Conservation (phyloP, 2,113 vertebrate genomes). For the Onychorhynchus coronatus region DNA sequence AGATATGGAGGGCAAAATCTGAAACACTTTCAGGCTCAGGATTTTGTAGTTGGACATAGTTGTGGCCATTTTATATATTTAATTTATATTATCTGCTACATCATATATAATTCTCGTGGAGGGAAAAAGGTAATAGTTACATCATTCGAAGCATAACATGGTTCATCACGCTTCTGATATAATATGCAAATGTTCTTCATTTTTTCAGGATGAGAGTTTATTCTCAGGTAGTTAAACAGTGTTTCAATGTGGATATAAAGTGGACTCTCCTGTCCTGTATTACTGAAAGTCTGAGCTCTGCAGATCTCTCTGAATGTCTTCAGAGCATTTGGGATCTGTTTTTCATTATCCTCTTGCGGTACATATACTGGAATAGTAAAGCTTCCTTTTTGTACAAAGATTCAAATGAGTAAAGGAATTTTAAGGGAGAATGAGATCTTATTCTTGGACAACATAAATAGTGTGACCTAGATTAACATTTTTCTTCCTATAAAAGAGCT, state of each 20-base stretch:
- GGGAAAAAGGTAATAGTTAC: not conserved
- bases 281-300: not conserved
- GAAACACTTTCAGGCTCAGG: not conserved
- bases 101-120: not conserved
- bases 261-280: not conserved
- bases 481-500: not conserved
- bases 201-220: not conserved
- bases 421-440: not conserved
- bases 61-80: not conserved
- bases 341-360: not conserved
- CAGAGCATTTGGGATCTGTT: not conserved
- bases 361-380: not conserved
- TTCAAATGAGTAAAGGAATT: not conserved
- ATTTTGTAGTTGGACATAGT: not conserved
- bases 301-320: not conserved
- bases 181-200: not conserved
- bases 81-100: not conserved
- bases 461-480: not conserved
- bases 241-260: not conserved
- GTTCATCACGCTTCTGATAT: not conserved
- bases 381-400: not conserved
- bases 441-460: not conserved
- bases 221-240: slow-evolving; percentile 7
- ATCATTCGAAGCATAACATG: not conserved
- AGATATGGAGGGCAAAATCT: not conserved